A percentile compares a stretch with the other conserved stretches of the same genome.
Evolutionary conservation across 2,113 vertebrate genomes (phyloP).

Genomic region (Colossoma macropomum): DNA sequence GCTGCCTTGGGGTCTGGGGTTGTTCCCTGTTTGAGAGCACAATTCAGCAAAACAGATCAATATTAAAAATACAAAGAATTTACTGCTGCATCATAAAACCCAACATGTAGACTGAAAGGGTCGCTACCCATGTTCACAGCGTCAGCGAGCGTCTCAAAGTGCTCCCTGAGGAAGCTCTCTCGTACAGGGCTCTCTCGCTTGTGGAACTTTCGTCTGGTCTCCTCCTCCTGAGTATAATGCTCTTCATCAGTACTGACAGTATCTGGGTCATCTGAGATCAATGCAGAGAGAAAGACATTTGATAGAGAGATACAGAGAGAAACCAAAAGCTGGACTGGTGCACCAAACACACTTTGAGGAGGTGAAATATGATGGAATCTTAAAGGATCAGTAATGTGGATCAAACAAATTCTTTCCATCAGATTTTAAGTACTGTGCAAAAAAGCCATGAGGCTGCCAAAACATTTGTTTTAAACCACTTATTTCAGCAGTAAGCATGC

Average conservation of each 20-base stretch:
- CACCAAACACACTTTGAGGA: no score
- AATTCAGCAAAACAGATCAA: not conserved
- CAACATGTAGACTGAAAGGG: not conserved
- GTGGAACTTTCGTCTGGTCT: conserved; percentile 51
- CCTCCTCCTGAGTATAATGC: conserved; percentile 81
- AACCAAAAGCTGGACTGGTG: no score
- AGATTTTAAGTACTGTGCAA: no score
- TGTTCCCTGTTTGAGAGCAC: not conserved
- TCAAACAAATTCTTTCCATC: no score
- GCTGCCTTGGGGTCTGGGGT: not conserved
- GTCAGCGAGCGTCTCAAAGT: conserved; percentile 83
- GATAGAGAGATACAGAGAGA: not conserved
- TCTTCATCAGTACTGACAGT: conserved; percentile 83
- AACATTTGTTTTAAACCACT: no score
- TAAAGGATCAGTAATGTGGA: no score
- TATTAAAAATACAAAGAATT: not conserved
- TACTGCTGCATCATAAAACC: no score
- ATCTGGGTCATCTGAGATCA: conserved; percentile 85
- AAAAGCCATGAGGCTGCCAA: no score
- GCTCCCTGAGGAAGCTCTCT: conserved; percentile 85
- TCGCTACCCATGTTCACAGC: conserved; percentile 63
- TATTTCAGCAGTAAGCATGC: no score
- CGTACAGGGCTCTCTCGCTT: conserved; percentile 50
- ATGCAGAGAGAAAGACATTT: not conserved
- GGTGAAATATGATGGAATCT: no score